Evolutionary conservation across 1,140 invertebrate species (phyloP).

Genomic region (Drosophila lacteicornis): DNA sequence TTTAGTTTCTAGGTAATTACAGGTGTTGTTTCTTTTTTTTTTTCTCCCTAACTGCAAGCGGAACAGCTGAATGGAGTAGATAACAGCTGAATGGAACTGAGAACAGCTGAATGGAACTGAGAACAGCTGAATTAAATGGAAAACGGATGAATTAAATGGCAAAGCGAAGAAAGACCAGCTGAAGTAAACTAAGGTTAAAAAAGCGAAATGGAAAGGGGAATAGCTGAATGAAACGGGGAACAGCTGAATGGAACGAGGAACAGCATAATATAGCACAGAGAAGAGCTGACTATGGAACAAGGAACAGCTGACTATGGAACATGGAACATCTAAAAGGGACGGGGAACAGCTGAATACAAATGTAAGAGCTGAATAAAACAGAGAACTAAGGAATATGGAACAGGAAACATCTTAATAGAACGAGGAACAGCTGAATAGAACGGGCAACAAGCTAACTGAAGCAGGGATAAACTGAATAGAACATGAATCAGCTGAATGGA

Average conservation of each 20-base stretch:
- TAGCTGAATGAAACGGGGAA: neutral
- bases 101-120: neutral
- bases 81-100: neutral
- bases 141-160: neutral
- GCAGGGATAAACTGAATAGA: neutral
- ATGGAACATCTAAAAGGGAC: too few relatives aligned
- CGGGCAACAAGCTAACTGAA: neutral
- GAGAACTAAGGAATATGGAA: neutral
- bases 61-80: neutral
- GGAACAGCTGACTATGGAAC: neutral
- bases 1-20: conserved; percentile 15
- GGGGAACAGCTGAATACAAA: neutral
- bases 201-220: neutral
- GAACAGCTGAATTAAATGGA: neutral
- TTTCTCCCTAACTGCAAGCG: neutral
- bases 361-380: neutral
- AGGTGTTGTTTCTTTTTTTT: neutral
- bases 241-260: too few relatives aligned
- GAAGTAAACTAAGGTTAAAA: neutral
- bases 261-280: neutral
- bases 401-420: neutral
- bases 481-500: neutral
- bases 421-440: neutral
- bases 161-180: neutral
- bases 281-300: neutral